Evolutionary conservation across 2,797 vertebrate species (phyloP).

Genomic region (Characodon lateralis): DNA sequence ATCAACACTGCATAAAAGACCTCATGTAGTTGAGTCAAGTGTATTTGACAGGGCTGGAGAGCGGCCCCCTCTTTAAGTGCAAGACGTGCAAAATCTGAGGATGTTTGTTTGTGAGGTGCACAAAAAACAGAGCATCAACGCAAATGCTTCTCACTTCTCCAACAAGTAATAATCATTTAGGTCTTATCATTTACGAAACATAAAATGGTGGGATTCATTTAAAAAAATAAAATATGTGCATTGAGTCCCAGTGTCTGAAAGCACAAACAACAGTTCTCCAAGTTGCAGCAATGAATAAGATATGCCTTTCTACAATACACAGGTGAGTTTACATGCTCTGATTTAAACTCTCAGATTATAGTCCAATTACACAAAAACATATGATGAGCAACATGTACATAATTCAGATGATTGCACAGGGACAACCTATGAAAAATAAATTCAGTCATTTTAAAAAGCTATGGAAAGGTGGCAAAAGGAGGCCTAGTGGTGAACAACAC

Average conservation of each 20-base stretch:
- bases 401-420: conserved; percentile 32
- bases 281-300: conserved; percentile 74
- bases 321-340: conserved; percentile 57
- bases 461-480: conserved; percentile 27
- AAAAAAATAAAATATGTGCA: conserved; percentile 44
- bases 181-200: conserved; percentile 40
- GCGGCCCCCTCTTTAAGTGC: conserved; percentile 52
- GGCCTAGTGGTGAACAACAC: conserved; percentile 29
- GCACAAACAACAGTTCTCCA: conserved; percentile 52
- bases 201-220: conserved; percentile 37
- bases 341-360: conserved; percentile 49
- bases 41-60: conserved; percentile 41
- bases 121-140: conserved; percentile 29
- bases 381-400: conserved; percentile 46
- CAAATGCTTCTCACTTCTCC: conserved; percentile 42
- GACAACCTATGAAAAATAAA: conserved; percentile 40
- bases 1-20: conserved; percentile 50
- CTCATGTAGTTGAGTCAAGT: conserved; percentile 63
- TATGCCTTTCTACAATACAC: conserved; percentile 57
- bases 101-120: conserved; percentile 53
- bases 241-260: conserved; percentile 62
- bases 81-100: conserved; percentile 69
- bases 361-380: conserved; percentile 46
- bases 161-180: conserved; percentile 33
- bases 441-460: conserved; percentile 43